Percentiles rank a stretch among this genome's conserved stretches.
Evolutionary conservation across 2,888 invertebrate genomes (phyloP).

Genomic region (Oligia fasciuncula): DNA sequence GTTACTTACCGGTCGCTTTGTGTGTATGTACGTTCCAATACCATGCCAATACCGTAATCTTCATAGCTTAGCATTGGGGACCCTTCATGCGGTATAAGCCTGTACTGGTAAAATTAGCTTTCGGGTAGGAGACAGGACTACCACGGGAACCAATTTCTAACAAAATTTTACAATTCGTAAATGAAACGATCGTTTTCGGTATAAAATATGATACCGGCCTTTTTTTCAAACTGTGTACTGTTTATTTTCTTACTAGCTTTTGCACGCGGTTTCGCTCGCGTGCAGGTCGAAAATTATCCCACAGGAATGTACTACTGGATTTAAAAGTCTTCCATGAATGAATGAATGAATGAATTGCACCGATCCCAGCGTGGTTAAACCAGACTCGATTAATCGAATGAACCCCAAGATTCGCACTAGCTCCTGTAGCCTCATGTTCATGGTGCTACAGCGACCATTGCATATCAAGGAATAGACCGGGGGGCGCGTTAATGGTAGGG

Average conservation of each 20-base stretch:
- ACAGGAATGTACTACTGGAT: no score
- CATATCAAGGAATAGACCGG: no score
- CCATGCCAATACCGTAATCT: conserved; percentile 32
- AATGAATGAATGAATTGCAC: no score
- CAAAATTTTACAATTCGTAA: not conserved
- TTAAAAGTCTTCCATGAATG: no score
- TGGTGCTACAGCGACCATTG: no score
- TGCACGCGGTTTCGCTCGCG: no score
- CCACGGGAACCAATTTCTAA: not conserved
- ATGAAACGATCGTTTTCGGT: not conserved
- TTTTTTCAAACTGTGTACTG: not conserved
- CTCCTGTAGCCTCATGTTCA: no score
- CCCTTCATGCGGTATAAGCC: conserved; percentile 21
- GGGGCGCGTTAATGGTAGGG: no score
- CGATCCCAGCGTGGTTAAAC: no score
- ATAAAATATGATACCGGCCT: not conserved
- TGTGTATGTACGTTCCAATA: not conserved
- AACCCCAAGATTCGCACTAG: no score
- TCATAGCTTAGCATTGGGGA: conserved; percentile 11
- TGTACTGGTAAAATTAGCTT: conserved; percentile 4
- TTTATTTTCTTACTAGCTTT: not conserved
- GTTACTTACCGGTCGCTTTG: not conserved
- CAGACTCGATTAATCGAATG: no score
- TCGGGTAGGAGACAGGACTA: not conserved
- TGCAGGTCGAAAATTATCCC: no score